Conservation (phyloP, 2,113 vertebrate genomes). For the Archocentrus centrarchus region DNA sequence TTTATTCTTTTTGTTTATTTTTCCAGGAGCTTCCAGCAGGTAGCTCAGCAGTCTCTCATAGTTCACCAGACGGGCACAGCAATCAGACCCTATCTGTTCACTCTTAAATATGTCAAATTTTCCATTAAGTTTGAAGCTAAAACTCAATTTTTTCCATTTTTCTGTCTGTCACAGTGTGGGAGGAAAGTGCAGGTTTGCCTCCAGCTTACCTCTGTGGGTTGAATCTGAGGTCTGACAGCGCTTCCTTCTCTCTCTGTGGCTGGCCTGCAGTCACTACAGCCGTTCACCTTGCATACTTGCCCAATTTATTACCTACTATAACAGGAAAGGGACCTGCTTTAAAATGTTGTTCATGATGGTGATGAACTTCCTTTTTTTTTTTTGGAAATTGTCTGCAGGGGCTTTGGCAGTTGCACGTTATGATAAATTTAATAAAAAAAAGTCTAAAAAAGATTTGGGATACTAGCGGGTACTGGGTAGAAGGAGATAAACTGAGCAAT, state of each 20-base stretch:
- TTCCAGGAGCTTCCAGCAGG: background rate
- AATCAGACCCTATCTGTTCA: background rate
- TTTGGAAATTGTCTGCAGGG: background rate
- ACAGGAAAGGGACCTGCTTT: background rate
- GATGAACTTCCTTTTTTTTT: background rate
- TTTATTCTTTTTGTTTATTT: too few species aligned
- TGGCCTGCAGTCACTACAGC: background rate
- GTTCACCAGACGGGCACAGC: background rate
- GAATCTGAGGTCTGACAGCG: background rate
- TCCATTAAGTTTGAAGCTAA: background rate
- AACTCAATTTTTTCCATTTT: background rate
- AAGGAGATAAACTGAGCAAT: constrained; percentile 35
- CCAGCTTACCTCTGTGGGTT: background rate
- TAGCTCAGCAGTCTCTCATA: background rate
- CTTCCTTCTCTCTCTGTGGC: background rate
- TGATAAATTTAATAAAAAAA: constrained; percentile 2
- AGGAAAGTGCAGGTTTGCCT: background rate
- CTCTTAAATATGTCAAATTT: constrained; percentile 1
- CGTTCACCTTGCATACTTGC: background rate
- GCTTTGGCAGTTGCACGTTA: background rate
- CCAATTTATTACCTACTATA: background rate
- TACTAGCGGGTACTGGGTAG: background rate
- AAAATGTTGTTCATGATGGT: background rate
- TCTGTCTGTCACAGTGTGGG: background rate
- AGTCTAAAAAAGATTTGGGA: background rate